phyloP scores from a whole-genome alignment of 2,113 vertebrate species.

The Thalassarche chlororhynchos region DNA sequence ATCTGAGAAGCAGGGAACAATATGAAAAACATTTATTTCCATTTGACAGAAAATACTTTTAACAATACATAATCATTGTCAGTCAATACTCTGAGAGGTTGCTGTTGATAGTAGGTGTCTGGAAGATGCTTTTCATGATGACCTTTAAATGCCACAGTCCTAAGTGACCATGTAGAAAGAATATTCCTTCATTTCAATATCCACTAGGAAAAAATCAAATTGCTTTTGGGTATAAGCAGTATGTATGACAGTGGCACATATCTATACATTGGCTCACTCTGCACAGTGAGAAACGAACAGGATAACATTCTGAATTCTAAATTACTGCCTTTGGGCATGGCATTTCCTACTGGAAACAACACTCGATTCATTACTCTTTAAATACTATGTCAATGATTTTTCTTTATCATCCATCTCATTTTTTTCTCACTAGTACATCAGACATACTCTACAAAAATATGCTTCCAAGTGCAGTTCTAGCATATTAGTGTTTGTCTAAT shows the following conservation, averaged over 20 bases:
- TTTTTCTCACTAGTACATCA: not conserved
- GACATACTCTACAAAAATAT: not conserved
- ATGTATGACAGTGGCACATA: not conserved
- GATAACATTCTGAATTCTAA: conserved; percentile 50
- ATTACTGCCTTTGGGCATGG: not conserved
- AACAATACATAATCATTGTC: conserved; percentile 61
- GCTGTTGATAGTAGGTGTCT: conserved; percentile 50
- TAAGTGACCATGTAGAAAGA: conserved; percentile 47
- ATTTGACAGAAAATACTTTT: conserved; percentile 63
- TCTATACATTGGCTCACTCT: not conserved
- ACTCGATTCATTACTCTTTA: not conserved
- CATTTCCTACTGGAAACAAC: not conserved
- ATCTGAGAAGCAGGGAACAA: conserved; percentile 63
- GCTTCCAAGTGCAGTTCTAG: not conserved
- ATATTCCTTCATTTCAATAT: conserved; percentile 45
- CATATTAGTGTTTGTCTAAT: not conserved
- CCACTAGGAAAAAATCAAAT: conserved; percentile 13
- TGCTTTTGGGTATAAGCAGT: not conserved
- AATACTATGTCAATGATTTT: not conserved
- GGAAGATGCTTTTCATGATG: conserved; percentile 66
- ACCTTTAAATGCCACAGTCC: conserved; percentile 75
- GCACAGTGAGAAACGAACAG: not conserved
- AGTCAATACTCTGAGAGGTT: conserved; percentile 53
- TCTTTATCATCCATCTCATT: not conserved
- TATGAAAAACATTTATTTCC: conserved; percentile 68